Percentiles rank a stretch among this genome's conserved stretches.
Conservation (phyloP, 1,140 invertebrate genomes). For the Aethina tumida region DNA sequence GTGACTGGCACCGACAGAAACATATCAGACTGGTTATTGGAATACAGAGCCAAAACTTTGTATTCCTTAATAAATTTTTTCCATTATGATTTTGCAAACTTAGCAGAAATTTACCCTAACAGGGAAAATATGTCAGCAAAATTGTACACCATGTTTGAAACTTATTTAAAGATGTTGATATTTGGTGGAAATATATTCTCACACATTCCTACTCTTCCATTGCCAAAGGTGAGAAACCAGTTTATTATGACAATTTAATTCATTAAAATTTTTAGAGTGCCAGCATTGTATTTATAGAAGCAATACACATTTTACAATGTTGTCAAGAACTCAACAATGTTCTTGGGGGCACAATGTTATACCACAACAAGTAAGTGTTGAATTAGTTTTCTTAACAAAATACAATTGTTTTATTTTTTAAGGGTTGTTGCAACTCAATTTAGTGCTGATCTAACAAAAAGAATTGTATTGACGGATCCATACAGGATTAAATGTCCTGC, state of each 20-base stretch:
- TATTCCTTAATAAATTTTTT: conserved; percentile 65
- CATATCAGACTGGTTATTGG: conserved; percentile 66
- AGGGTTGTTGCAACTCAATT: conserved; percentile 73
- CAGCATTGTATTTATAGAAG: conserved; percentile 68
- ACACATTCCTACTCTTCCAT: conserved; percentile 60
- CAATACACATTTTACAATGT: conserved; percentile 67
- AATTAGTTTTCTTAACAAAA: not conserved
- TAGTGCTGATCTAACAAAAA: conserved; percentile 60
- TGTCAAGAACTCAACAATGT: conserved; percentile 63
- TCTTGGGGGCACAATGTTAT: conserved; percentile 65
- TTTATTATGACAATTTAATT: too few relatives aligned
- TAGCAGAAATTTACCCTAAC: conserved; percentile 49
- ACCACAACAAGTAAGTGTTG: conserved; percentile 52
- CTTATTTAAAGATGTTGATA: conserved; percentile 69
- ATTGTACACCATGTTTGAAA: conserved; percentile 73
- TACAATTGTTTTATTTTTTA: conserved; percentile 26
- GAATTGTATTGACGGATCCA: conserved; percentile 68
- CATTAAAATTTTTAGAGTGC: conserved; percentile 62
- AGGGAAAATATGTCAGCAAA: conserved; percentile 59
- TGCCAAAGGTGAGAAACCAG: conserved; percentile 65
- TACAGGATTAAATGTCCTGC: conserved; percentile 69
- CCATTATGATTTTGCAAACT: conserved; percentile 62
- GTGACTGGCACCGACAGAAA: conserved; percentile 77
- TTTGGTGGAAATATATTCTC: conserved; percentile 69
- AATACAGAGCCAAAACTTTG: conserved; percentile 61